Evolutionary conservation across 2,113 vertebrate genomes (phyloP).

Genomic region (Arenaria interpres): DNA sequence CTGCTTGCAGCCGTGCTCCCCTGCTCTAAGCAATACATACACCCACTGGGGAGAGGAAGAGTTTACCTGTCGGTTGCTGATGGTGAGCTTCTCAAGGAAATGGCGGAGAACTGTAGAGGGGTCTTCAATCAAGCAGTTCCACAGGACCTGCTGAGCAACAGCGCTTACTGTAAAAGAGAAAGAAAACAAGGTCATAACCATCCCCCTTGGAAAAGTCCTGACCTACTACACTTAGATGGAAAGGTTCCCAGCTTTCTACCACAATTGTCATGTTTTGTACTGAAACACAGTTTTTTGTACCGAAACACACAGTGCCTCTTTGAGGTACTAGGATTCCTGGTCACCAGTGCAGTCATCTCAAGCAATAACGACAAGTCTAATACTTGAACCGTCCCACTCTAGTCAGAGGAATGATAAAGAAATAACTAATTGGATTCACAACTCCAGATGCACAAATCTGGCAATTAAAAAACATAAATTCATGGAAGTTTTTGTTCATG

Average conservation of each 20-base stretch:
- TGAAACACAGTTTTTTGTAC: neutral
- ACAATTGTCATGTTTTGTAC: neutral
- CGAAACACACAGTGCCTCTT: neutral
- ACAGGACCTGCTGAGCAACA: constrained; percentile 96
- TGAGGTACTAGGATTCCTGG: neutral
- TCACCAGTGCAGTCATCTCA: neutral
- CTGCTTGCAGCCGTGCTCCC: neutral
- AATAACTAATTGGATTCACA: neutral
- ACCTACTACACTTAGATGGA: neutral
- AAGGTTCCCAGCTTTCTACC: neutral
- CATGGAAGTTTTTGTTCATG: neutral
- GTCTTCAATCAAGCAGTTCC: constrained; percentile 98
- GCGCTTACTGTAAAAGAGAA: constrained; percentile 86
- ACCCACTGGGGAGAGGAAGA: neutral
- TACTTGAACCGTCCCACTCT: neutral
- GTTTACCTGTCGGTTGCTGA: constrained; percentile 95
- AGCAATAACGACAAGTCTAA: neutral
- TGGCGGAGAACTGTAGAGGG: constrained; percentile 95
- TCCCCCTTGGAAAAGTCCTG: neutral
- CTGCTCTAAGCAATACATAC: neutral
- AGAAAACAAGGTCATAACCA: neutral
- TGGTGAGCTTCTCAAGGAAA: constrained; percentile 96
- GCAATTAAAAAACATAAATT: neutral
- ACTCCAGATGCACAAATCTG: neutral
- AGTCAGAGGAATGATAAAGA: neutral